phyloP scores from a whole-genome alignment of 2,888 invertebrate genomes.

The Ichneumon xanthorius region DNA sequence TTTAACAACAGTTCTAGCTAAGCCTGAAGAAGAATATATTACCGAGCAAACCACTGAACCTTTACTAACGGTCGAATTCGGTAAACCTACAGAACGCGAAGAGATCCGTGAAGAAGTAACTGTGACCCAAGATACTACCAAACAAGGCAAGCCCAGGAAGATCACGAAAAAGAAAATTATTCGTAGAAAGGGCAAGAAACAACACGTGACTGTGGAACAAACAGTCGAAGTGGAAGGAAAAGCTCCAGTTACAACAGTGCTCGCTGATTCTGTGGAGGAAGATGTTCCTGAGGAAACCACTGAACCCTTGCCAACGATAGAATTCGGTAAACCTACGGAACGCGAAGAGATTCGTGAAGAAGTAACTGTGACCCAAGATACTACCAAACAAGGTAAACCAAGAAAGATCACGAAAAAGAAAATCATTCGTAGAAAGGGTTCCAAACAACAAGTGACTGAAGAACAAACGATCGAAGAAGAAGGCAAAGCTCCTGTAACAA shows the following conservation, averaged over 20 bases:
- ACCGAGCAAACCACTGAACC: constrained; percentile 42
- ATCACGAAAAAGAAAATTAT: constrained; percentile 81
- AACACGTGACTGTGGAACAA: constrained; percentile 68
- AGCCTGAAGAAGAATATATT: constrained; percentile 69
- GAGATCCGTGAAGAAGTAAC: constrained; percentile 67
- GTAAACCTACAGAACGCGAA: constrained; percentile 82
- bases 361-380: constrained; percentile 75
- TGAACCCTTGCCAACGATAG: constrained; percentile 67
- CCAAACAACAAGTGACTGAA: constrained; percentile 85
- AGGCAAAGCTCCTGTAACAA: constrained; percentile 83
- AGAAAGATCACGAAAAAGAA: constrained; percentile 80
- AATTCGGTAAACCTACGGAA: constrained; percentile 63
- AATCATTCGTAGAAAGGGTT: constrained; percentile 78
- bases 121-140: constrained; percentile 71
- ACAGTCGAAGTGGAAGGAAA: constrained; percentile 83
- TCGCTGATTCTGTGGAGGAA: constrained; percentile 79
- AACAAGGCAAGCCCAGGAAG: constrained; percentile 72
- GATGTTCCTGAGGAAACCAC: constrained; percentile 78
- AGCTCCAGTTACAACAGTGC: constrained; percentile 83
- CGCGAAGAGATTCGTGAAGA: constrained; percentile 73
- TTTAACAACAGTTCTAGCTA: constrained; percentile 82
- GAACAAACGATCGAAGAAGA: constrained; percentile 85
- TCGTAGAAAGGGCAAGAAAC: constrained; percentile 79
- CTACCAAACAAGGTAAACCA: constrained; percentile 68
- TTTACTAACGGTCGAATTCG: constrained; percentile 8